Conservation (phyloP, 1,140 invertebrate genomes). For the Gonatopus flavifemur region DNA sequence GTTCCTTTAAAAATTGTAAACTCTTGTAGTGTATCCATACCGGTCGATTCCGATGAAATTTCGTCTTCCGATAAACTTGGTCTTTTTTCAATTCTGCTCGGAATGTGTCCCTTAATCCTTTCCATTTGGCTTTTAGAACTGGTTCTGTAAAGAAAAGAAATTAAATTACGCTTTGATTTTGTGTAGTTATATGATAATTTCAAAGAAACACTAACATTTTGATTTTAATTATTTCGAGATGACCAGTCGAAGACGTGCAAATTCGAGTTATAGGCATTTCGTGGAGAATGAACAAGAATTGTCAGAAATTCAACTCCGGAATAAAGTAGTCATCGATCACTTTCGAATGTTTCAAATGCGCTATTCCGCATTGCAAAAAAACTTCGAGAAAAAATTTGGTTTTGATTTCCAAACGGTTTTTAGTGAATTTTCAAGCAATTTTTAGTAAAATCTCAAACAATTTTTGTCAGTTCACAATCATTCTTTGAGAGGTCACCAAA, state of each 20-base stretch:
- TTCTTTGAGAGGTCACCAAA: no score
- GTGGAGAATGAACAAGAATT: background rate
- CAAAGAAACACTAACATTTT: background rate
- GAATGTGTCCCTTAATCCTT: conserved; percentile 55
- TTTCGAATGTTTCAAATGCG: no score
- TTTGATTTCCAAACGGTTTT: no score
- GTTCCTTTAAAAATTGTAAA: conserved; percentile 52
- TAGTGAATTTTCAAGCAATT: no score
- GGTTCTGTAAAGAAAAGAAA: conserved; percentile 38
- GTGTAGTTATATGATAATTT: no score
- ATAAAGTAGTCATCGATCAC: no score
- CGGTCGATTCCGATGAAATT: conserved; percentile 45
- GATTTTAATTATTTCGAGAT: background rate
- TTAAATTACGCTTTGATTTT: background rate
- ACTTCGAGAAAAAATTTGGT: no score
- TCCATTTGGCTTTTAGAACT: conserved; percentile 57
- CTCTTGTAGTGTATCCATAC: conserved; percentile 54
- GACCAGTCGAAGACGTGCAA: background rate
- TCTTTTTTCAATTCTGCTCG: conserved; percentile 56
- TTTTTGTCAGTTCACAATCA: no score
- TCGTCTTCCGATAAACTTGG: conserved; percentile 45
- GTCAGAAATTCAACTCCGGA: no score
- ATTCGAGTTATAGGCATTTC: conserved; percentile 4
- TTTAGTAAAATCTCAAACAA: no score
- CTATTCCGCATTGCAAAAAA: no score